phyloP scores from a whole-genome alignment of 2,113 vertebrate species.

The Mesitornis unicolor region DNA sequence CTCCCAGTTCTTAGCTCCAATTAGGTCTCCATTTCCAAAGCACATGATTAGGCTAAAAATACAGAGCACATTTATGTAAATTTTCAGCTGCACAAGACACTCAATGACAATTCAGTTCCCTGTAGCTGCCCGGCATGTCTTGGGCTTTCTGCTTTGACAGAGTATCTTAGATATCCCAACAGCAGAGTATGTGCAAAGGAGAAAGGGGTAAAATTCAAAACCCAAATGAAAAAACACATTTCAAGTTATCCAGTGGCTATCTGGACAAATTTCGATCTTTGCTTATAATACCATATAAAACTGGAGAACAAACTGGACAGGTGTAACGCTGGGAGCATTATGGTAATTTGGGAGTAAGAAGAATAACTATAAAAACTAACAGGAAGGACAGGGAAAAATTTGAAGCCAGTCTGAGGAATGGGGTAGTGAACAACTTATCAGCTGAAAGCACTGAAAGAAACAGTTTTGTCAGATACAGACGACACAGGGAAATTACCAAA shows the following conservation, averaged over 20 bases:
- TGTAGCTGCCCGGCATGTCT: not conserved
- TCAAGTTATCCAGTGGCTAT: not conserved
- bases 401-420: not conserved
- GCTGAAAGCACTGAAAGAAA: not conserved
- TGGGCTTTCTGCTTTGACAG: not conserved
- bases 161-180: not conserved
- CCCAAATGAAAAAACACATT: not conserved
- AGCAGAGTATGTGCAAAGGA: not conserved
- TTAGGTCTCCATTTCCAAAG: not conserved
- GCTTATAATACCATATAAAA: not conserved
- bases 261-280: not conserved
- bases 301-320: not conserved
- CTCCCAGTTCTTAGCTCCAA: not conserved
- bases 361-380: not conserved
- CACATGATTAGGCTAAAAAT: not conserved
- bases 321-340: not conserved
- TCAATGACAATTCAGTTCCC: not conserved
- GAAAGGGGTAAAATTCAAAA: not conserved
- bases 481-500: not conserved
- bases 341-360: not conserved
- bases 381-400: not conserved
- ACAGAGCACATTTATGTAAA: not conserved
- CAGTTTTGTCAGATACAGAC: not conserved
- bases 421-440: not conserved
- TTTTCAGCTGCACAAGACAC: not conserved